A percentile compares a stretch with the other conserved stretches of the same genome.
Evolutionary conservation across 1,140 invertebrate genomes (phyloP).

Genomic region (Diploscapter pachys): DNA sequence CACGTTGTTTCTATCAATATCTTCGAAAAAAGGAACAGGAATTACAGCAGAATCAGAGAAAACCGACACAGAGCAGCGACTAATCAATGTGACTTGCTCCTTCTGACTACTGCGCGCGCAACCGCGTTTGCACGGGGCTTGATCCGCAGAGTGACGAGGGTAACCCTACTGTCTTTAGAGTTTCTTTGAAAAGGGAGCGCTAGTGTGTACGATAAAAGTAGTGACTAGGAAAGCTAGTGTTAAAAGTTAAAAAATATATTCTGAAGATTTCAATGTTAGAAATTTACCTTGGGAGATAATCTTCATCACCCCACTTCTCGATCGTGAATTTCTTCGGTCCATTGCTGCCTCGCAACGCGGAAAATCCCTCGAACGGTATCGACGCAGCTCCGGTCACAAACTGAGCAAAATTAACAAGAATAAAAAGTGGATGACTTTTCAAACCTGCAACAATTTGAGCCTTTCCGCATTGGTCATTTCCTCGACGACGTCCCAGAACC

Average conservation of each 20-base stretch:
- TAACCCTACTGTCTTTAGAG: too few species aligned
- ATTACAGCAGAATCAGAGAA: neutral
- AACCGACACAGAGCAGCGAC: too few species aligned
- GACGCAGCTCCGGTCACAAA: constrained; percentile 96
- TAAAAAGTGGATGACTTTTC: constrained; percentile 1
- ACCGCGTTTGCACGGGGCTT: too few species aligned
- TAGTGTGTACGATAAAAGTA: too few species aligned
- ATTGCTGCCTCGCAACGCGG: constrained; percentile 85
- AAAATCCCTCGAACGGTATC: constrained; percentile 94
- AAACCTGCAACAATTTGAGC: constrained; percentile 76
- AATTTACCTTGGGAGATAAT: constrained; percentile 75
- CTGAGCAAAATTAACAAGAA: constrained; percentile 55
- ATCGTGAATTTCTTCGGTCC: constrained; percentile 94
- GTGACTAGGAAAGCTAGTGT: too few species aligned
- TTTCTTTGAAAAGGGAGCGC: too few species aligned
- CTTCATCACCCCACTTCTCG: constrained; percentile 93
- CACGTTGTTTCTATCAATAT: neutral
- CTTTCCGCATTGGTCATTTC: constrained; percentile 89
- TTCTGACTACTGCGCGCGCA: too few species aligned
- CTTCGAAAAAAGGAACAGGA: neutral
- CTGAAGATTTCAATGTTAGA: neutral
- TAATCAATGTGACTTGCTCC: too few species aligned
- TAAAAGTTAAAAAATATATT: too few species aligned
- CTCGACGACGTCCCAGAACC: constrained; percentile 91
- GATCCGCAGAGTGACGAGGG: too few species aligned